Evolutionary conservation across 2,888 invertebrate species (phyloP).

Genomic region (Protonemura montana): DNA sequence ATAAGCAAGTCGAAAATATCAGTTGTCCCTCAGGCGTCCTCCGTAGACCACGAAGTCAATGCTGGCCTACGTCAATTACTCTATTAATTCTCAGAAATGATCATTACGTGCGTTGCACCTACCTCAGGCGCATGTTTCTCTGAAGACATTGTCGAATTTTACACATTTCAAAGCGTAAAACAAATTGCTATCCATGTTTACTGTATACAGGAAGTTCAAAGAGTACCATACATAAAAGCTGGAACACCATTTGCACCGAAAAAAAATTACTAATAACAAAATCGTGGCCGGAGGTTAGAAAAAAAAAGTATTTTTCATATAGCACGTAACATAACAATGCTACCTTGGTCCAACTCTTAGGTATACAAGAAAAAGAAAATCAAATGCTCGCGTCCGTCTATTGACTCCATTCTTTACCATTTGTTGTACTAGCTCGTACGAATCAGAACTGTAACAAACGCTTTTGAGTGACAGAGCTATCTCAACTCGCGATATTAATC

Average conservation of each 20-base stretch:
- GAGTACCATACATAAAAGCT: neutral
- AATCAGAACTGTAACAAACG: neutral
- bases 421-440: neutral
- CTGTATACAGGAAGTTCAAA: neutral
- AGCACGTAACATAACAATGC: neutral
- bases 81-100: slow-evolving; percentile 13
- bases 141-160: neutral
- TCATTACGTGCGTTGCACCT: neutral
- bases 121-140: neutral
- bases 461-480: slow-evolving; percentile 1
- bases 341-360: neutral
- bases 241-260: neutral
- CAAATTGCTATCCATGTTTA: neutral
- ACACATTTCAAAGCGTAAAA: neutral
- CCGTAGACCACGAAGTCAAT: neutral
- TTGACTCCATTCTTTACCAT: neutral
- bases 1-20: neutral
- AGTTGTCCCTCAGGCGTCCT: neutral
- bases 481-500: neutral
- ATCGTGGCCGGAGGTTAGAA: neutral
- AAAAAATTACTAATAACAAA: neutral
- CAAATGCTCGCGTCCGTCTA: neutral
- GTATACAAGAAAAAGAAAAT: neutral
- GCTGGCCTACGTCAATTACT: neutral
- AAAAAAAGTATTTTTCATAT: neutral